phyloP scores from a whole-genome alignment of 2,797 vertebrate species.

The Lithobates pipiens region DNA sequence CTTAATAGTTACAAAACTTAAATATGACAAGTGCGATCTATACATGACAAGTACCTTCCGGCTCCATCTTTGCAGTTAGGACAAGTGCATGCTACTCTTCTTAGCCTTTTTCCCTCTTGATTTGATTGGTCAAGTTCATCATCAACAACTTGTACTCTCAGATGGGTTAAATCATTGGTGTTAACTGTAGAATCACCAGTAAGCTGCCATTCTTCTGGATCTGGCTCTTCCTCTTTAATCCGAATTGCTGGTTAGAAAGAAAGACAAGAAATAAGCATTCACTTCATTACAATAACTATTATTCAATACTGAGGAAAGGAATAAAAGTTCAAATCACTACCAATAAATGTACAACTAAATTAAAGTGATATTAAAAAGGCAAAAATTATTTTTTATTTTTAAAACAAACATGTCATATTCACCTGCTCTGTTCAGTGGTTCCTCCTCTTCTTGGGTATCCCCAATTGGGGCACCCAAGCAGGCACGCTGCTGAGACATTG shows the following conservation, averaged over 20 bases:
- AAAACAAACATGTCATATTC: no score
- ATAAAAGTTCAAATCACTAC: no score
- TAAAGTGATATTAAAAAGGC: no score
- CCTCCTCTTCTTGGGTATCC: no score
- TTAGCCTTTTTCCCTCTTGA: slow-evolving; percentile 95
- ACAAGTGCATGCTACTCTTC: slow-evolving; percentile 96
- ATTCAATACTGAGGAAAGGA: no score
- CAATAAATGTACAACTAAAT: no score
- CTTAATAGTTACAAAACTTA: no score
- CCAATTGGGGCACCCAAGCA: no score
- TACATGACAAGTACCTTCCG: slow-evolving; percentile 79
- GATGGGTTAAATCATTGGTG: slow-evolving; percentile 93
- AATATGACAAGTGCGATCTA: slow-evolving; percentile 75
- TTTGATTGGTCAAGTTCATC: slow-evolving; percentile 93
- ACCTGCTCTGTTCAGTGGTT: no score
- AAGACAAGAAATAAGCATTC: neutral
- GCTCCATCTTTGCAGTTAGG: slow-evolving; percentile 99
- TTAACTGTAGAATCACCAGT: slow-evolving; percentile 95
- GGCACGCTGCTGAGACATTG: no score
- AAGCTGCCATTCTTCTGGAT: slow-evolving; percentile 97
- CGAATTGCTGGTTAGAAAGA: slow-evolving; percentile 83
- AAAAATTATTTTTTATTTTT: no score
- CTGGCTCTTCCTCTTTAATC: slow-evolving; percentile 97
- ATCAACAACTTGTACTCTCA: slow-evolving; percentile 92
- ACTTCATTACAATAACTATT: no score